phyloP scores from a whole-genome alignment of 2,888 invertebrate species.

The Ectobius pallidus region DNA sequence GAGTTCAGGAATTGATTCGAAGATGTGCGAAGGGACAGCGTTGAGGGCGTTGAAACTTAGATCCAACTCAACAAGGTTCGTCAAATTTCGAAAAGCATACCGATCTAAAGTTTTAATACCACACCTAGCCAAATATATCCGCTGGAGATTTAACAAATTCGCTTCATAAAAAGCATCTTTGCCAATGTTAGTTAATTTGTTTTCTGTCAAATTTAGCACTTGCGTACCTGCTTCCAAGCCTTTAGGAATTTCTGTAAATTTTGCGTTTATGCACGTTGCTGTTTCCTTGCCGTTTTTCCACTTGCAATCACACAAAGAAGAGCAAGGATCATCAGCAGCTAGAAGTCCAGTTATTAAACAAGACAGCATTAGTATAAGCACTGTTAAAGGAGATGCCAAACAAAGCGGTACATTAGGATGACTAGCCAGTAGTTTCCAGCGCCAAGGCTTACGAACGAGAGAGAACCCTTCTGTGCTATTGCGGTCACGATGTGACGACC shows the following conservation, averaged over 20 bases:
- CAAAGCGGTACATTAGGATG: slow-evolving; percentile 1
- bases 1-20: slow-evolving; percentile 74
- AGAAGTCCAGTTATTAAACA: slow-evolving; percentile 53
- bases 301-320: slow-evolving; percentile 82
- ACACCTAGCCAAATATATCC: slow-evolving; percentile 76
- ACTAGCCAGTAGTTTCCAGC: slow-evolving; percentile 31
- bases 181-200: slow-evolving; percentile 68
- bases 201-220: slow-evolving; percentile 77
- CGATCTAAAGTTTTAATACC: slow-evolving; percentile 71
- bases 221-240: slow-evolving; percentile 79
- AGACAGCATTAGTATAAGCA: slow-evolving; percentile 3
- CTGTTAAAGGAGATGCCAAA: slow-evolving; percentile 18
- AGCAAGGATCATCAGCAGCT: slow-evolving; percentile 65
- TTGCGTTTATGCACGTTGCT: slow-evolving; percentile 78
- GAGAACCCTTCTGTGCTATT: not conserved
- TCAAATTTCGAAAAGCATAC: slow-evolving; percentile 76
- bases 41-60: slow-evolving; percentile 73
- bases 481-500: not conserved
- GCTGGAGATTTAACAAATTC: slow-evolving; percentile 80
- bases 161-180: slow-evolving; percentile 77
- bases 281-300: slow-evolving; percentile 89
- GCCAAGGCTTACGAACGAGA: slow-evolving; percentile 32
- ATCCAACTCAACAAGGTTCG: slow-evolving; percentile 82
- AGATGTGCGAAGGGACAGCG: slow-evolving; percentile 73
- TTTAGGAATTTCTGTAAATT: slow-evolving; percentile 73